A percentile compares a stretch with the other conserved stretches of the same genome.
Conservation (phyloP, 2,888 invertebrate species). For the Neoitamus cyanurus region DNA sequence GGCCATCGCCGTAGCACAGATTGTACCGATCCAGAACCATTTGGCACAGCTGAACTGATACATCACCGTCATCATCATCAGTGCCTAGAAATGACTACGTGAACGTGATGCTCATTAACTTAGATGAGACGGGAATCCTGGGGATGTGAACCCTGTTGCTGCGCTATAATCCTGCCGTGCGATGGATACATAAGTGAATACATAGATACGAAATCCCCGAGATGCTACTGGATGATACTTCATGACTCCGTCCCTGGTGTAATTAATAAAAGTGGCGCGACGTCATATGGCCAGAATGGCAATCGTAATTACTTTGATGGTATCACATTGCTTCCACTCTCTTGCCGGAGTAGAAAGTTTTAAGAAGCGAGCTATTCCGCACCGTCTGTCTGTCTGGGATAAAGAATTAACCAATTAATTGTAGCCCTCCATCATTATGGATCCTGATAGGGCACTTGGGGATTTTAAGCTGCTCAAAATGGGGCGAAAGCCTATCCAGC, state of each 20-base stretch:
- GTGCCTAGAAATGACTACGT: constrained; percentile 43
- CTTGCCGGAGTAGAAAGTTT: constrained; percentile 34
- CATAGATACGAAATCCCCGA: not conserved
- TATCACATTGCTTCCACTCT: constrained; percentile 37
- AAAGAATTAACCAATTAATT: constrained; percentile 45
- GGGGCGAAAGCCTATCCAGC: not conserved
- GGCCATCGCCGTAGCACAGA: constrained; percentile 29
- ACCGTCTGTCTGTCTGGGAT: constrained; percentile 36
- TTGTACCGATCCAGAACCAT: constrained; percentile 15
- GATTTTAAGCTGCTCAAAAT: not conserved
- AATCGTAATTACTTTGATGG: constrained; percentile 46
- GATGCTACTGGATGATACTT: constrained; percentile 33
- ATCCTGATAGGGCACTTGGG: constrained; percentile 13
- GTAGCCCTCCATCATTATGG: constrained; percentile 35
- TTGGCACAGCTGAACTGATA: constrained; percentile 47
- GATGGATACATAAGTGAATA: not conserved
- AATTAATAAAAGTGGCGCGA: constrained; percentile 47
- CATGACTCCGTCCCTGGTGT: constrained; percentile 39
- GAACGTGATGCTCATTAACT: constrained; percentile 47
- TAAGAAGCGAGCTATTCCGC: constrained; percentile 33
- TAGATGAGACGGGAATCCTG: constrained; percentile 37
- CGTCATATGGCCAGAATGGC: constrained; percentile 46
- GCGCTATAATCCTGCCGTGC: not conserved
- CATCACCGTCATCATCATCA: constrained; percentile 47
- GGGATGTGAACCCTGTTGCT: constrained; percentile 44